A percentile compares a stretch with the other conserved stretches of the same genome.
phyloP scores from a whole-genome alignment of 2,113 vertebrate species.

The Xyliphius kryptos region DNA sequence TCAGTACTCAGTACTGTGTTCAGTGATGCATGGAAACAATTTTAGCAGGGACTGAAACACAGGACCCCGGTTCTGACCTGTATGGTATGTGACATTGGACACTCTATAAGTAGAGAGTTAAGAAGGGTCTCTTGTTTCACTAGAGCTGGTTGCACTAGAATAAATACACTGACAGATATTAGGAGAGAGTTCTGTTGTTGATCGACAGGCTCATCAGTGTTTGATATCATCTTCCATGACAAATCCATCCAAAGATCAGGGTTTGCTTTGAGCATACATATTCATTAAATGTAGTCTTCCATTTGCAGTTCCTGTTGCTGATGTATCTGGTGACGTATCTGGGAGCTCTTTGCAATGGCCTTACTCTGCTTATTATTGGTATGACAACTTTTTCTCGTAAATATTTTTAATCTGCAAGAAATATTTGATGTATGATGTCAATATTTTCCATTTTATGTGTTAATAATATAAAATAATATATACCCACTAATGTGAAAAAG shows the following conservation, averaged over 20 bases:
- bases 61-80: conserved; percentile 57
- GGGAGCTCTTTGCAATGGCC: conserved; percentile 79
- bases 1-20: background rate
- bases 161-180: conserved; percentile 35
- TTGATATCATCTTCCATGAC: conserved; percentile 1
- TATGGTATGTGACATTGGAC: conserved; percentile 55
- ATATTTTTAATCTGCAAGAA: too few relatives aligned
- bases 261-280: too few relatives aligned
- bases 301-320: conserved; percentile 70
- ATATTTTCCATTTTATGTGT: too few relatives aligned
- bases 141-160: conserved; percentile 21
- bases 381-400: conserved; percentile 25
- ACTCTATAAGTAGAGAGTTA: conserved; percentile 19
- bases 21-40: background rate
- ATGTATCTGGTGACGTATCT: conserved; percentile 83
- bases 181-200: conserved; percentile 30
- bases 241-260: background rate
- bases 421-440: too few relatives aligned
- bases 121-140: conserved; percentile 54
- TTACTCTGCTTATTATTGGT: conserved; percentile 84
- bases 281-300: conserved; percentile 20
- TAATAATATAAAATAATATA: too few relatives aligned
- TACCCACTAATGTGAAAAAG: too few relatives aligned
- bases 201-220: conserved; percentile 13
- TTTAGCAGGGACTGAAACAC: conserved; percentile 16